Conservation (phyloP, 2,113 vertebrate genomes). For the Lepisosteus oculatus region DNA sequence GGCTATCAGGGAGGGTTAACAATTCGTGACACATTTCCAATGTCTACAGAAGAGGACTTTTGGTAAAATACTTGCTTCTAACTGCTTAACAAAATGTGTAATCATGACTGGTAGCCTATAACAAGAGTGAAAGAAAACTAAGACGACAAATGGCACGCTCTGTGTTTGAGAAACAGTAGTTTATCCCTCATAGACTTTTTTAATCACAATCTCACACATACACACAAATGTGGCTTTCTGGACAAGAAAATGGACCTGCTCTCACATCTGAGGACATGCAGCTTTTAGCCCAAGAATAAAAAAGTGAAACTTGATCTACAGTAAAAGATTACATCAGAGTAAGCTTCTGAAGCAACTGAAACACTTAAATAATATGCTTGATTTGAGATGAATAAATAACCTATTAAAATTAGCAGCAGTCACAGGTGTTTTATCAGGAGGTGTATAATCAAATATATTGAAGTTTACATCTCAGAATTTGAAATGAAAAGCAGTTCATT, state of each 20-base stretch:
- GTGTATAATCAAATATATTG: constrained; percentile 61
- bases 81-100: no score
- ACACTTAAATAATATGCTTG: constrained; percentile 72
- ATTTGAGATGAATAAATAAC: constrained; percentile 76
- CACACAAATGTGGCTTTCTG: constrained; percentile 39
- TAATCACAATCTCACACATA: constrained; percentile 29
- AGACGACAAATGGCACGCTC: no score
- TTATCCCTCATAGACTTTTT: neutral
- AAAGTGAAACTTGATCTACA: constrained; percentile 49
- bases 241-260: constrained; percentile 30
- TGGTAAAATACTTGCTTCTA: no score
- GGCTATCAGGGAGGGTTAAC: no score
- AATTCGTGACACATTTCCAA: no score
- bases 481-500: constrained; percentile 47
- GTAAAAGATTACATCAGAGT: constrained; percentile 61
- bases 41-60: no score
- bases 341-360: constrained; percentile 60
- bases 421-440: constrained; percentile 74
- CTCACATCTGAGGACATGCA: constrained; percentile 27
- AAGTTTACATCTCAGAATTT: constrained; percentile 35
- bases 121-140: no score
- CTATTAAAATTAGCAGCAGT: constrained; percentile 71
- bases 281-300: constrained; percentile 48
- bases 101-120: no score
- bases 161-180: neutral